phyloP scores from a whole-genome alignment of 92 coral and sea anemone species.

The Porites divaricata region DNA sequence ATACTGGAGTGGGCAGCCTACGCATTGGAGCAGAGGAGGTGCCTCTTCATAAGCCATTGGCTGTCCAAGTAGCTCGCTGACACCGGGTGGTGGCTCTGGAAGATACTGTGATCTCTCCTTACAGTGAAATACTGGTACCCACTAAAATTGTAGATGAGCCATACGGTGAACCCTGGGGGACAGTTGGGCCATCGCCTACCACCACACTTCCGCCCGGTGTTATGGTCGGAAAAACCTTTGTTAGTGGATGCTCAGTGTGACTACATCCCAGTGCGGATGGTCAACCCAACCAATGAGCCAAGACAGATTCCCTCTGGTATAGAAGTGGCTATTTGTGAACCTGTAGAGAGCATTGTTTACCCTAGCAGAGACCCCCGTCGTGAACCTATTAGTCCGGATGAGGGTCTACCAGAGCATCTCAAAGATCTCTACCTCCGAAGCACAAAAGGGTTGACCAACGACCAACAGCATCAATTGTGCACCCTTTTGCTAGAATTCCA shows the following conservation, averaged over 20 bases:
- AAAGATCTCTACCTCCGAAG: conserved; percentile 41
- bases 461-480: conserved; percentile 33
- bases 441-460: conserved; percentile 16
- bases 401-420: conserved; percentile 36
- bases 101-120: conserved; percentile 20
- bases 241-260: neutral
- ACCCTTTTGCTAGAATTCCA: conserved; percentile 44
- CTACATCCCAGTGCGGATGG: neutral
- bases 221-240: neutral
- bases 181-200: neutral
- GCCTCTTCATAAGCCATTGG: conserved; percentile 40
- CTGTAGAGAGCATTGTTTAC: conserved; percentile 37
- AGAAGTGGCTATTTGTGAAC: conserved; percentile 57
- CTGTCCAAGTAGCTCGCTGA: conserved; percentile 18
- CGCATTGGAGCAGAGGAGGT: conserved; percentile 27
- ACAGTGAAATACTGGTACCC: conserved; percentile 42
- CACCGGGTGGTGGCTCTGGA: conserved; percentile 40
- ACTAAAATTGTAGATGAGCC: conserved; percentile 35
- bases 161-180: conserved; percentile 3
- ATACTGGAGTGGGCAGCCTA: conserved; percentile 38
- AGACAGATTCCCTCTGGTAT: conserved; percentile 26
- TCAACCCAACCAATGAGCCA: neutral
- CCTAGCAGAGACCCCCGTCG: neutral
- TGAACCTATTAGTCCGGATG: neutral
- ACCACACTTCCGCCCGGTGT: neutral